Evolutionary conservation across 2,113 vertebrate species (phyloP).

Genomic region (sheep (Ovis aries)): ARS-UI_Ramb_v3.0 NC_056054.1:31437001-31437500

Average conservation of each 20-base stretch:
- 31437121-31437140: not conserved
- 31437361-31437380: constrained; percentile 36
- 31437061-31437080: not conserved
- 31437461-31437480: rapidly evolving
- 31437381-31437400: not conserved
- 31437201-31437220: not conserved
- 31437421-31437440: not conserved
- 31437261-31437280: not conserved
- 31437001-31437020: not conserved
- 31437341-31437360: constrained; percentile 19
- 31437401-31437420: not conserved
- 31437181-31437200: not conserved
- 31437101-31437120: not conserved
- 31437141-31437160: too few relatives aligned
- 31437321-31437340: not conserved
- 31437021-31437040: not conserved
- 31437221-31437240: not conserved
- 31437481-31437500: not conserved
- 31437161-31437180: not conserved
- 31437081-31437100: too few relatives aligned
- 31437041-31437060: not conserved
- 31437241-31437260: not conserved
- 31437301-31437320: constrained; percentile 32
- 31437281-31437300: not conserved
- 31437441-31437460: not conserved